Evolutionary conservation across 2,888 invertebrate species (phyloP).

Genomic region (Scaptomyza parva): DNA sequence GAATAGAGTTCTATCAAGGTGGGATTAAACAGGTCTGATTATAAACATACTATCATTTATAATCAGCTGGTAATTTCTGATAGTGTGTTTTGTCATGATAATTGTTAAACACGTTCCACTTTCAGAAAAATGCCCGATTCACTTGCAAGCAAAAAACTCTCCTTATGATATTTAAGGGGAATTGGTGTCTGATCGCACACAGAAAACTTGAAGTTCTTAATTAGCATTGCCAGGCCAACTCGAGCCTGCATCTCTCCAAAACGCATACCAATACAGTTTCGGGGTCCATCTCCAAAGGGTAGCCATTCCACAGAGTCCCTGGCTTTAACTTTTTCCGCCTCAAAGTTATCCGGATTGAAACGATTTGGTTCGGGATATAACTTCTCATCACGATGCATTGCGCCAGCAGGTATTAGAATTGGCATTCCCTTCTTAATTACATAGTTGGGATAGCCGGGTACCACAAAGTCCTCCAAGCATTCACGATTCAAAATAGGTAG

Average conservation of each 20-base stretch:
- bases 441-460: slow-evolving; percentile 85
- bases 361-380: slow-evolving; percentile 87
- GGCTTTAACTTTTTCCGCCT: slow-evolving; percentile 86
- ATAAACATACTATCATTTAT: background rate
- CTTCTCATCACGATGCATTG: slow-evolving; percentile 87
- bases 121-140: slow-evolving; percentile 58
- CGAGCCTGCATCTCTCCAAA: slow-evolving; percentile 82
- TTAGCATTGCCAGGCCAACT: slow-evolving; percentile 73
- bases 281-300: slow-evolving; percentile 83
- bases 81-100: background rate
- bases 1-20: background rate
- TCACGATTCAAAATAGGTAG: slow-evolving; percentile 86
- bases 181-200: slow-evolving; percentile 69
- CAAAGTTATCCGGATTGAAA: slow-evolving; percentile 88
- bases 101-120: background rate
- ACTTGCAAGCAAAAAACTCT: slow-evolving; percentile 59
- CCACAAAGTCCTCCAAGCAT: slow-evolving; percentile 86
- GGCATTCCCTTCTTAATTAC: slow-evolving; percentile 86
- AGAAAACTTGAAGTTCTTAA: slow-evolving; percentile 76
- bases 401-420: slow-evolving; percentile 86
- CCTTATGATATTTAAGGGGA: slow-evolving; percentile 60
- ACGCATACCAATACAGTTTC: slow-evolving; percentile 82
- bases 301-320: slow-evolving; percentile 84
- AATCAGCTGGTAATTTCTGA: background rate
- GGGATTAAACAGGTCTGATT: no score